Conservation (phyloP, 2,888 invertebrate genomes). For the Eudemis profundana region DNA sequence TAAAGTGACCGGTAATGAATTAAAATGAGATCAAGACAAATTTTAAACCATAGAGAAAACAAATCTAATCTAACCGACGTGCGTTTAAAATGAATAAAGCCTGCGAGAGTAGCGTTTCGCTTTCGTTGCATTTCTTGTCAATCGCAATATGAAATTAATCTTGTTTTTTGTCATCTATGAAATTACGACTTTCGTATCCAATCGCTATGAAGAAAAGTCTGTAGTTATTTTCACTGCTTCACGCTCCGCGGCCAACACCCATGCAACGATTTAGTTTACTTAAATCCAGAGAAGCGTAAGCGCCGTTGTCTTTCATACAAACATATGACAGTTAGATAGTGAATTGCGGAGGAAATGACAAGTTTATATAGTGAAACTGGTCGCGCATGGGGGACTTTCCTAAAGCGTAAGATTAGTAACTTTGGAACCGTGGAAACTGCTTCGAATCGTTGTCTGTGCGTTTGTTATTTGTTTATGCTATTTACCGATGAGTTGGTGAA, state of each 20-base stretch:
- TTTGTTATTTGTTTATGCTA: slow-evolving; percentile 18
- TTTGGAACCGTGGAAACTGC: slow-evolving; percentile 24
- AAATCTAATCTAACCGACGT: not conserved
- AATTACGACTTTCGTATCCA: slow-evolving; percentile 38
- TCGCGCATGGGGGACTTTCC: slow-evolving; percentile 24
- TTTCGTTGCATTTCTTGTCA: slow-evolving; percentile 31
- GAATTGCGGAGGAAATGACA: slow-evolving; percentile 25
- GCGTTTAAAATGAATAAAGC: not conserved
- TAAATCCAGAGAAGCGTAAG: slow-evolving; percentile 6
- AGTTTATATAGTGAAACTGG: slow-evolving; percentile 32
- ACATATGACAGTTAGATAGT: slow-evolving; percentile 7
- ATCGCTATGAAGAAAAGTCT: slow-evolving; percentile 36
- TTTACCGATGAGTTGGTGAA: slow-evolving; percentile 36
- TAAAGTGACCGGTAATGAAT: no score
- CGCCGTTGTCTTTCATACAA: not conserved
- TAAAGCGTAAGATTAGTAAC: slow-evolving; percentile 34
- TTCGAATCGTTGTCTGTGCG: slow-evolving; percentile 22
- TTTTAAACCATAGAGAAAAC: not conserved
- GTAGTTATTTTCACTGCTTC: slow-evolving; percentile 37
- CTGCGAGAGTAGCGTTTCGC: slow-evolving; percentile 15
- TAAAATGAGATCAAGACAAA: not conserved
- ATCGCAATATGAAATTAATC: slow-evolving; percentile 39
- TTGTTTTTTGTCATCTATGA: slow-evolving; percentile 28
- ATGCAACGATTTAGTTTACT: slow-evolving; percentile 20
- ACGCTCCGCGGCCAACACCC: slow-evolving; percentile 37